Evolutionary conservation across 2,888 invertebrate species (phyloP), one percentile per base, ranked within the genome.

Genomic region (Scaptodrosophila latifasciaeformis): DNA sequence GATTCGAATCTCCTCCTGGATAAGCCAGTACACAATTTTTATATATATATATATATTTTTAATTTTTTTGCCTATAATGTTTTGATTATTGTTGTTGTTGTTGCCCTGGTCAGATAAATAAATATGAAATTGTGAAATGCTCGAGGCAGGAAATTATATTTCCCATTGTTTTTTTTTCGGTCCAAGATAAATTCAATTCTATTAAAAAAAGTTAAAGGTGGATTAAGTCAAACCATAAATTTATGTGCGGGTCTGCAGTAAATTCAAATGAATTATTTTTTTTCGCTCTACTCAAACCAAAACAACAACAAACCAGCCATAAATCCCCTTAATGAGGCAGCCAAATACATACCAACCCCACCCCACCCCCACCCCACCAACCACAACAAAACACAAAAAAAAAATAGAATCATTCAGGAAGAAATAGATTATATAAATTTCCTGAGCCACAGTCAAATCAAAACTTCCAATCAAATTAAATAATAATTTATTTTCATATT

Each of bases 211-310:
- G 63, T 60, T 72, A 72, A 67, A 79, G 72, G 72, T 76, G 79
- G 72, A 69, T 76, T 72, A 76, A 76, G 76, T 79, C 79, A 79
- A 71, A 52, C 59, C 69, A 75, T 75, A 75, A 75, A 75, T 75
- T 71, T 60, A 53, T 51, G 39, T 54, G 46, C 44, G 53, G 44
- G 50, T 49, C 51, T 29, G 54, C 63, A 58, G 34, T 66, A 64
- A 72, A 72, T 65, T 59, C 56, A 51, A 72, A 72, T 70, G 53
- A 70, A 49, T 56, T 64, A 67, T 65, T 46, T 29, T 49, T 29
- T 19, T 21, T 13, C 18, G 39, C 34, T 13, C 27, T 5, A 13
- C 2, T 4, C 13, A 15, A 35, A 15, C 9, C 12, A 35, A n/a
- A n/a, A n/a, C n/a, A 40, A 3, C 40, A 59, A 44, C 44, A 18